Conservation (phyloP, 1,140 invertebrate species). For the Drosophila mayri region DNA sequence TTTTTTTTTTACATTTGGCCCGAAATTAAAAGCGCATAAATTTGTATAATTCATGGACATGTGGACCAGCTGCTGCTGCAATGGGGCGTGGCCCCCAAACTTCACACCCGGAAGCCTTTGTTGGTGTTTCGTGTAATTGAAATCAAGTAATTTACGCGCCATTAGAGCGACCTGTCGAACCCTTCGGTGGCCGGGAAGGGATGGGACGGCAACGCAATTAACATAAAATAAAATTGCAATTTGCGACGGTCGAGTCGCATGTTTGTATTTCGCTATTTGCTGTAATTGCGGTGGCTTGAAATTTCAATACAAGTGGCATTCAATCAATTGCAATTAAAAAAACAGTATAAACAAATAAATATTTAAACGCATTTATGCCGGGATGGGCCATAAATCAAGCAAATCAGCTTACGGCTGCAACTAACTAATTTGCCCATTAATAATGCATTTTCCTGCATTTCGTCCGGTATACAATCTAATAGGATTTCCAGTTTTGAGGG, state of each 20-base stretch:
- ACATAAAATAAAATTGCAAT: slow-evolving; percentile 66
- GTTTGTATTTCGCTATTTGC: slow-evolving; percentile 38
- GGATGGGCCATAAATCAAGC: slow-evolving; percentile 46
- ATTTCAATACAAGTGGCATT: slow-evolving; percentile 67
- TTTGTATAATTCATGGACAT: slow-evolving; percentile 73
- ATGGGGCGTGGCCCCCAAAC: slow-evolving; percentile 20
- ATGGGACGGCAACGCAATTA: slow-evolving; percentile 55
- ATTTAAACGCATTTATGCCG: slow-evolving; percentile 22
- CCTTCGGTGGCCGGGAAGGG: not conserved
- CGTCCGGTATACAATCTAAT: slow-evolving; percentile 10
- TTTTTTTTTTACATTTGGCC: slow-evolving; percentile 58
- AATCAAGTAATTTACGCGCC: slow-evolving; percentile 75
- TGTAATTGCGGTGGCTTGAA: slow-evolving; percentile 67
- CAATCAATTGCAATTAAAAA: slow-evolving; percentile 71
- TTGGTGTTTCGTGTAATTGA: slow-evolving; percentile 55
- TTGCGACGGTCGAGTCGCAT: slow-evolving; percentile 6
- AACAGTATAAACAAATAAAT: slow-evolving; percentile 42
- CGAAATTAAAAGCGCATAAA: slow-evolving; percentile 73
- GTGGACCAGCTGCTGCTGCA: slow-evolving; percentile 44
- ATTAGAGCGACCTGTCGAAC: slow-evolving; percentile 66
- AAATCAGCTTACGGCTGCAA: slow-evolving; percentile 40
- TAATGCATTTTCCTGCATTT: slow-evolving; percentile 38
- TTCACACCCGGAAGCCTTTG: slow-evolving; percentile 16
- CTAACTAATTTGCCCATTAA: slow-evolving; percentile 46
- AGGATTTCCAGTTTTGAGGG: slow-evolving; percentile 35